A percentile compares a stretch with the other conserved stretches of the same genome.
Conservation (phyloP, 1,140 invertebrate genomes). For the Ceratoteleas bidentatus region DNA sequence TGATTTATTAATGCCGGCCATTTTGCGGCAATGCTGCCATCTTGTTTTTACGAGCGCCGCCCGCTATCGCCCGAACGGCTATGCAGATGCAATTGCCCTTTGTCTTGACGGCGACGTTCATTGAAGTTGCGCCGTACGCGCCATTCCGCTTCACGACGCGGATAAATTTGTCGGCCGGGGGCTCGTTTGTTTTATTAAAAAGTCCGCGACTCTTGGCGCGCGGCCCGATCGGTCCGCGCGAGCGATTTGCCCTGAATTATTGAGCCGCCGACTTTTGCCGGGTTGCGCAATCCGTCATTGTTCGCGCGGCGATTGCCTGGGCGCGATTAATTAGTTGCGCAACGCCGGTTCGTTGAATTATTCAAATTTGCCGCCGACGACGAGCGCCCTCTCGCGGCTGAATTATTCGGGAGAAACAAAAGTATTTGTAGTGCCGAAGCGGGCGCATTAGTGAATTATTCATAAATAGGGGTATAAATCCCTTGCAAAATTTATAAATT, state of each 20-base stretch:
- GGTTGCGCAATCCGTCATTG: conserved; percentile 26
- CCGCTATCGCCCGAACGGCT: conserved; percentile 58
- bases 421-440: too few species aligned
- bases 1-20: conserved; percentile 76
- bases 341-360: conserved; percentile 14
- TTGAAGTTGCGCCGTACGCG: conserved; percentile 46
- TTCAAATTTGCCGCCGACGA: conserved; percentile 29
- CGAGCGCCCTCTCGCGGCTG: too few species aligned
- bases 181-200: conserved; percentile 70
- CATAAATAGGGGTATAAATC: too few species aligned
- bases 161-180: conserved; percentile 39
- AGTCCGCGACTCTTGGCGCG: conserved; percentile 58
- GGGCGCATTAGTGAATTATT: too few species aligned
- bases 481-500: too few species aligned
- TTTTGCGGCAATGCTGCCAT: conserved; percentile 76
- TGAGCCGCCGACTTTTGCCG: conserved; percentile 15
- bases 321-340: conserved; percentile 31
- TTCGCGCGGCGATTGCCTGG: conserved; percentile 9
- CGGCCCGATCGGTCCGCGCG: conserved; percentile 25
- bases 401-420: too few species aligned
- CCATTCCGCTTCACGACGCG: conserved; percentile 21
- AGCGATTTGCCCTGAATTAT: conserved; percentile 49
- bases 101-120: conserved; percentile 50
- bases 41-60: conserved; percentile 76
- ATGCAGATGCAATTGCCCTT: conserved; percentile 66